Evolutionary conservation across 2,113 vertebrate species (phyloP), one percentile per base, ranked within the genome.

Genomic region (Prietella phreatophila): DNA sequence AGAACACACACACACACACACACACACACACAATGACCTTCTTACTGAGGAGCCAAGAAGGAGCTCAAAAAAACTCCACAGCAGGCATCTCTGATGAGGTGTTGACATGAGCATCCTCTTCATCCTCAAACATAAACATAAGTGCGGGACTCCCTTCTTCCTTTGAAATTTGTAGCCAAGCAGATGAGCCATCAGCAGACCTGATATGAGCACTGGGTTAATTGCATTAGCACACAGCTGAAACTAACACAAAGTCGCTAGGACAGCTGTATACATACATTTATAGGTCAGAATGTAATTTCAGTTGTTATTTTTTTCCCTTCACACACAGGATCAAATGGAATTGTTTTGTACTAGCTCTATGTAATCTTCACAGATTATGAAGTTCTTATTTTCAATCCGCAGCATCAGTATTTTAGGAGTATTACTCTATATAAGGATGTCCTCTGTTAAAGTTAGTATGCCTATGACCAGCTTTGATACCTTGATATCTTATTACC

Each of bases 51-150:
- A 84, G 76, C 73, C 58, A 39, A 76, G 86, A 79, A 84, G 85
- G 65, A 89, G 82, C 58, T 88, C 86, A 83, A 89, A 87, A 76
- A 80, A 10, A 42, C 65, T 50, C 81, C 76, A 83, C 56, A 33
- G 71, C 83, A 82, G 56, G 42, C 73, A 65, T 82, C 82, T 83
- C 84, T 78, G 85, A 81, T 71, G 75, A 90, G 42, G 89, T 58
- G 86, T 91, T 89, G 88, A 86, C 60, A 30, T 36, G 84, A 88
- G n/a, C 87, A 80, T 85, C 89, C 87, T 89, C 76, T 84, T 82
- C 92, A 89, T 90, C 88, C 86, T 91, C 22, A 85, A 86, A 85
- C 55, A 85, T 79, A 82, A 88, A 75, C 85, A 14, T 56, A 36
- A 75, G 42, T 67, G 42, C 86, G 60, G 84, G 58, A 25, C 30